Conservation (phyloP, 2,888 invertebrate genomes). For the Crioceris asparagi region DNA sequence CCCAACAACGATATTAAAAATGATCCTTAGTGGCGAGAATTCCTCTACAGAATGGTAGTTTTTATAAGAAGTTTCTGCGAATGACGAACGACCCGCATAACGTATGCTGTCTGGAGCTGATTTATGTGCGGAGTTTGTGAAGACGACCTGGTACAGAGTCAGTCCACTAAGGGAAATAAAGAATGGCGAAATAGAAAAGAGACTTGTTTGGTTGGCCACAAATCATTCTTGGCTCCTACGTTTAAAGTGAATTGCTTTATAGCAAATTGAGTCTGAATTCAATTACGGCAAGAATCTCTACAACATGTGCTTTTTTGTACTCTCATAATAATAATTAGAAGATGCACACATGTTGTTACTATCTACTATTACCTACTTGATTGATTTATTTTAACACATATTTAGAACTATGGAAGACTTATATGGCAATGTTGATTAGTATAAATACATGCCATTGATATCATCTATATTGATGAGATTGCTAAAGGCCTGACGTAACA, state of each 20-base stretch:
- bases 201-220: constrained; percentile 38
- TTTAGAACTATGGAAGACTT: too few species aligned
- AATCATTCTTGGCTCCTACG: constrained; percentile 29
- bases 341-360: too few species aligned
- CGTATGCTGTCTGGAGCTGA: constrained; percentile 36
- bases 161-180: constrained; percentile 36
- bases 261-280: constrained; percentile 13
- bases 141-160: constrained; percentile 28
- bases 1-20: constrained; percentile 22
- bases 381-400: too few species aligned
- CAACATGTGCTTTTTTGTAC: neutral
- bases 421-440: too few species aligned
- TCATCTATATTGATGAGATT: too few species aligned
- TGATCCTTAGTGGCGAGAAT: constrained; percentile 21
- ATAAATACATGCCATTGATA: too few species aligned
- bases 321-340: too few species aligned
- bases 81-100: constrained; percentile 33
- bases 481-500: too few species aligned
- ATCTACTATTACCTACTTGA: too few species aligned
- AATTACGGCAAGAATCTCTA: constrained; percentile 6
- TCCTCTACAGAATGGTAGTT: constrained; percentile 21
- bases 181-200: constrained; percentile 38
- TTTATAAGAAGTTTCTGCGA: constrained; percentile 27
- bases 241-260: constrained; percentile 30
- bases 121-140: constrained; percentile 30